These are phyloP conservation scores for Cnemophilus loriae DNA, from an alignment of 2,113 vertebrate genomes.

Conservation along the genomic window DNA sequence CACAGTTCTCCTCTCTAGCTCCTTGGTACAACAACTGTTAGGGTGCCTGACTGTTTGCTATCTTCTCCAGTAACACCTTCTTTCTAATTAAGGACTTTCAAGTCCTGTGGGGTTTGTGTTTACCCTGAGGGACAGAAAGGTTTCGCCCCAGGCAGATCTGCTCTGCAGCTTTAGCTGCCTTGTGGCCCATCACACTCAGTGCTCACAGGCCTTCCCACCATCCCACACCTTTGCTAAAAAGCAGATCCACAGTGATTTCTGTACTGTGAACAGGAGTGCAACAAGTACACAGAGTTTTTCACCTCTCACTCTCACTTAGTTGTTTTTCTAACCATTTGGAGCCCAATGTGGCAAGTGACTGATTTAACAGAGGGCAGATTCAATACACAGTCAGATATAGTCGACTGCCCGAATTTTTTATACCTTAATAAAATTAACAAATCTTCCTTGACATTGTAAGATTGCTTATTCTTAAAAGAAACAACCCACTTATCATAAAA, in stretches of 20 bases:
- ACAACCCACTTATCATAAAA: background rate
- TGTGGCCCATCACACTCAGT: fast-evolving
- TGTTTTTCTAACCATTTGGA: background rate
- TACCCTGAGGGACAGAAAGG: background rate
- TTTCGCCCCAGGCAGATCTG: background rate
- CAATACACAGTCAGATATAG: fast-evolving
- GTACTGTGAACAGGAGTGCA: background rate
- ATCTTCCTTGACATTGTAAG: background rate
- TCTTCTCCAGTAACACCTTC: background rate
- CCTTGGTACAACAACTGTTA: background rate
- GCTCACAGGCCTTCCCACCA: background rate
- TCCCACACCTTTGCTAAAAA: background rate
- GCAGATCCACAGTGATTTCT: background rate
- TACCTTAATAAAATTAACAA: background rate
- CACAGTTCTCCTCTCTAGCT: background rate
- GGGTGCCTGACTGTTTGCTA: background rate
- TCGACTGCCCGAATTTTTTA: background rate
- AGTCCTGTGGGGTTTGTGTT: background rate
- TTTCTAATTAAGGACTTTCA: background rate
- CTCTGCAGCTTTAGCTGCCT: background rate
- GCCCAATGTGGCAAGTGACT: background rate
- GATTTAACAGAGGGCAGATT: background rate
- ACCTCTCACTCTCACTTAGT: background rate
- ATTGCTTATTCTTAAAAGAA: background rate
- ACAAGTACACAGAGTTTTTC: background rate